These are phyloP conservation scores for Rhagophthalmus giganteus DNA, from an alignment of 2,888 invertebrate genomes.

Conservation along the genomic window DNA sequence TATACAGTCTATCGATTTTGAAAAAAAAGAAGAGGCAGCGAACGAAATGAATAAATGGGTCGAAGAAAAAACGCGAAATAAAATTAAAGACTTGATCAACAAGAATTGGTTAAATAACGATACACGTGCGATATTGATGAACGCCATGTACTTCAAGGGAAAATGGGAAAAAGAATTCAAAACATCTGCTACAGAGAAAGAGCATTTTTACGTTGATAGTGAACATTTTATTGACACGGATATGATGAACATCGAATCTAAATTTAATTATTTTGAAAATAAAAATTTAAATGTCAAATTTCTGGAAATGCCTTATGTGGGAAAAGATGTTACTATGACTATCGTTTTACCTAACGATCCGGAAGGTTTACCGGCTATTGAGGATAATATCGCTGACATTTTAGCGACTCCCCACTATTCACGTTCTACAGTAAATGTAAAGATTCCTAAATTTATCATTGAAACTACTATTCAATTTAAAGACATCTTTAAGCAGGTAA, in stretches of 20 bases:
- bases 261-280: conserved; percentile 43
- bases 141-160: conserved; percentile 49
- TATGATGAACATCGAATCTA: conserved; percentile 41
- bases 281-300: conserved; percentile 42
- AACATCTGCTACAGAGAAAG: conserved; percentile 32
- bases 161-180: conserved; percentile 38
- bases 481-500: conserved; percentile 1
- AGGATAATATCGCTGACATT: background rate
- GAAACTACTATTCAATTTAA: background rate
- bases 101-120: conserved; percentile 26
- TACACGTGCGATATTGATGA: conserved; percentile 46
- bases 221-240: conserved; percentile 39
- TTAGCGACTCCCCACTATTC: background rate
- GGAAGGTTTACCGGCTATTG: background rate
- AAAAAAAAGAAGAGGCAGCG: conserved; percentile 32
- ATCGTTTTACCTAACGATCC: conserved; percentile 27
- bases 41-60: conserved; percentile 49
- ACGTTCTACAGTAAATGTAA: background rate
- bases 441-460: conserved; percentile 5
- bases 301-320: conserved; percentile 42
- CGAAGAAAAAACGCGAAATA: conserved; percentile 45
- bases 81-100: conserved; percentile 44
- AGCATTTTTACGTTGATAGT: conserved; percentile 38
- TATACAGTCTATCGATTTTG: conserved; percentile 54
- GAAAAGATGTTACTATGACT: conserved; percentile 31